Base-by-base conservation (phyloP, 37 sponge, comb jelly and placozoan genomes). In the Bolinopsis microptera region DNA sequence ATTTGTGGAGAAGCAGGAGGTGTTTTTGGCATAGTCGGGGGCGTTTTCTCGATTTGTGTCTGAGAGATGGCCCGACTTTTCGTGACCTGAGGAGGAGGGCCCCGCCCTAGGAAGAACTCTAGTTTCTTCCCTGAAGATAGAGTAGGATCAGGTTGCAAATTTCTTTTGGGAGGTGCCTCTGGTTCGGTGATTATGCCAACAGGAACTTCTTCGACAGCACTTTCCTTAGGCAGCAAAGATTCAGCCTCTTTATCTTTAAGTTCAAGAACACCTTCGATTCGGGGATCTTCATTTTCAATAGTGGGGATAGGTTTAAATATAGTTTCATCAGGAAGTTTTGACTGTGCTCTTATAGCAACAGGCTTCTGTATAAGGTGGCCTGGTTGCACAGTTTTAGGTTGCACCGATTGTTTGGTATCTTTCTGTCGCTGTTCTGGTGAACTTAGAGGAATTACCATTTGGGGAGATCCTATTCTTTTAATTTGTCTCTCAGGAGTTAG, bases 81-180 rank as follows among this genome's bases (percentile, higher is more conserved):
- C 61, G 24, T 48, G 5, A 86, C 90, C 0, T 40, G 48, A 0
- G 90, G 61, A 9, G 90, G 61, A 39, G 90, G 90, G 26, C 90
- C 90, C n/a, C 90, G 41, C n/a, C 61, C 61, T 0, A 86, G 90
- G 90, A 86, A 34, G 90, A 86, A 86, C 90, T 86, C 90, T 16
- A 86, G 36, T 32, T 77, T 77, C 36, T 77, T 77, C 36, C 33
- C 61, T 18, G 61, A 48, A 5, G 61, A 48, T 5, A 48, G 61
- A 48, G 61, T 18, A 5, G 61, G 61, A 48, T 48, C 61, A 5
- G 61, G 61, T 48, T 48, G 61, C n/a, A n/a, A n/a, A n/a, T n/a
- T n/a, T n/a, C n/a, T n/a, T n/a, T n/a, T n/a, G n/a, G n/a, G n/a
- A 5, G 9, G 9, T 5, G 61, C 5, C 13, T 48, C 61, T 48